phyloP scores from a whole-genome alignment of 1,140 invertebrate species.

The Drosophila sturtevanti region DNA sequence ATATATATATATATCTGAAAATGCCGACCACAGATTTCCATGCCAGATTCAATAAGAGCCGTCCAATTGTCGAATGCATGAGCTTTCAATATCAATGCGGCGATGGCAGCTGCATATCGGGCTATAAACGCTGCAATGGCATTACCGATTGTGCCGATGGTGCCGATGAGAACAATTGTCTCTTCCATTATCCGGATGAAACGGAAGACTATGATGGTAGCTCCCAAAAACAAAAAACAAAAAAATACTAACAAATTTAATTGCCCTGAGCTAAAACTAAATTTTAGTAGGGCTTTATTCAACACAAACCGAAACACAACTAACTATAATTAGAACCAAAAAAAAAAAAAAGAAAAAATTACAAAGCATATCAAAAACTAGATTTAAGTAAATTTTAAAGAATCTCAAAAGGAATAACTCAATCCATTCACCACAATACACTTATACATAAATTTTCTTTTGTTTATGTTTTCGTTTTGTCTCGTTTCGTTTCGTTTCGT shows the following conservation, averaged over 20 bases:
- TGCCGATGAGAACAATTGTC: slow-evolving; percentile 88
- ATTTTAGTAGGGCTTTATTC: not conserved
- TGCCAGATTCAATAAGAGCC: slow-evolving; percentile 73
- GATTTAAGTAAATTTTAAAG: not conserved
- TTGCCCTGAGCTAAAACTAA: too few relatives aligned
- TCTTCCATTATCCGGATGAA: slow-evolving; percentile 67
- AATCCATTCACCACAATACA: not conserved
- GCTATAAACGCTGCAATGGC: slow-evolving; percentile 86
- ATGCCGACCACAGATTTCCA: slow-evolving; percentile 52
- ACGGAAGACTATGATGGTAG: slow-evolving; percentile 73
- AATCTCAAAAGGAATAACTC: slow-evolving; percentile 17
- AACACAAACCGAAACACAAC: too few relatives aligned
- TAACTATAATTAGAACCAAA: too few relatives aligned
- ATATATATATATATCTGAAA: too few relatives aligned
- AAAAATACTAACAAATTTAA: not conserved
- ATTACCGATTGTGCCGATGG: slow-evolving; percentile 86
- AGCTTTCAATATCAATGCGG: slow-evolving; percentile 85
- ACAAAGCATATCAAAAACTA: too few relatives aligned
- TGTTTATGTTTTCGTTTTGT: slow-evolving; percentile 18
- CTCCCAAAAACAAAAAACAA: not conserved
- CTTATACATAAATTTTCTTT: slow-evolving; percentile 15
- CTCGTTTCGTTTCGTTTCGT: slow-evolving; percentile 9
- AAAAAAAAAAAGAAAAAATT: not conserved
- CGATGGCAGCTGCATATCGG: slow-evolving; percentile 87
- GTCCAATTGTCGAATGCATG: slow-evolving; percentile 65